Conservation (phyloP, 1,140 invertebrate species). For the Rhizoglyphus robini region DNA sequence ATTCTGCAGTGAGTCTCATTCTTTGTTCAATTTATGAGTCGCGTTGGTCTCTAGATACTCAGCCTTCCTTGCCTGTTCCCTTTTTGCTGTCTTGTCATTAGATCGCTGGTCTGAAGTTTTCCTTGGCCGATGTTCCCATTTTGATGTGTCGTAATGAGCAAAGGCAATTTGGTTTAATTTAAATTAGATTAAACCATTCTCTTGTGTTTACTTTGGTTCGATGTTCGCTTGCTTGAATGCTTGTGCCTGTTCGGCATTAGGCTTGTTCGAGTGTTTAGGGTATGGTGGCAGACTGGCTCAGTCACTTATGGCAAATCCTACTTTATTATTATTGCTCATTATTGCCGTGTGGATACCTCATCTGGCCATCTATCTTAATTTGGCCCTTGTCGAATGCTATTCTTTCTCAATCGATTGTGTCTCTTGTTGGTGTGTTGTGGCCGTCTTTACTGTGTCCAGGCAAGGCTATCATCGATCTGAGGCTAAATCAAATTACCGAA, state of each 20-base stretch:
- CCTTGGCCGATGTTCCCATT: not conserved
- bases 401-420: slow-evolving; percentile 5
- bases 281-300: not conserved
- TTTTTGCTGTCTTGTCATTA: not conserved
- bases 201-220: not conserved
- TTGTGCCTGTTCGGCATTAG: not conserved
- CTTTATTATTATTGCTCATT: slow-evolving; percentile 1
- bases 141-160: not conserved
- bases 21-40: not conserved
- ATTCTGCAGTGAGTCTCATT: not conserved
- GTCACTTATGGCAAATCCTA: slow-evolving; percentile 1
- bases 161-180: slow-evolving; percentile 8
- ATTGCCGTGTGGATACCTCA: slow-evolving; percentile 5
- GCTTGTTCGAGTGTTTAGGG: not conserved
- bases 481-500: slow-evolving; percentile 1
- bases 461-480: slow-evolving; percentile 1
- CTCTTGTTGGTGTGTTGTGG: not conserved
- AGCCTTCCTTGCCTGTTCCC: not conserved
- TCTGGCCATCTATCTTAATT: slow-evolving; percentile 14
- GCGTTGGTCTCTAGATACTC: not conserved
- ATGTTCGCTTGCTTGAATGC: not conserved
- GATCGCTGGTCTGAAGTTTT: not conserved
- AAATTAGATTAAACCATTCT: slow-evolving; percentile 4
- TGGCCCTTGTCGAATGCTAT: not conserved
- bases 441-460: not conserved